These are phyloP conservation scores for Neolamprologus ventralis DNA, from an alignment of 2,113 vertebrate genomes.

Conservation along the genomic window DNA sequence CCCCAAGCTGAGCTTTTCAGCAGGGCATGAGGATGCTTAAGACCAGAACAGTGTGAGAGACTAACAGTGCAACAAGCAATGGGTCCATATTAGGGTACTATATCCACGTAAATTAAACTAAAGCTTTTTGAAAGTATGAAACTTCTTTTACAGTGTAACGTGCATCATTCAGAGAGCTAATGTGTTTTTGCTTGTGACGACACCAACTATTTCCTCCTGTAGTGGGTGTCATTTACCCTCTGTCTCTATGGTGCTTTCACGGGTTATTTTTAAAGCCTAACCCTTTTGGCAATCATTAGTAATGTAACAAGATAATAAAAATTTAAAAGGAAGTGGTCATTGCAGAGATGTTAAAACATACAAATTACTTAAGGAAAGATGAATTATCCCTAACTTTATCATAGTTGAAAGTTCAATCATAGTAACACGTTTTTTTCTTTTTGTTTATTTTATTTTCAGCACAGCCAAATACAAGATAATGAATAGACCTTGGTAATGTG, in stretches of 20 bases:
- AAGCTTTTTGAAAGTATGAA: neutral
- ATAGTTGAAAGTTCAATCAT: neutral
- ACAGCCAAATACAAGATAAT: neutral
- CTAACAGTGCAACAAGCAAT: neutral
- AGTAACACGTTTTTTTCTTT: neutral
- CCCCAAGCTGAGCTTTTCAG: neutral
- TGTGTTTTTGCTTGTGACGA: neutral
- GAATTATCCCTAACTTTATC: neutral
- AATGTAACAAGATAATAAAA: neutral
- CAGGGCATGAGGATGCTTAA: neutral
- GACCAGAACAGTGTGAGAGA: neutral
- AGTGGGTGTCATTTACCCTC: neutral
- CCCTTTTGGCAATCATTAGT: neutral
- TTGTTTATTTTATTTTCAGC: neutral
- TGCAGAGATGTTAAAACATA: neutral
- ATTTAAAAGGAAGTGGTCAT: neutral
- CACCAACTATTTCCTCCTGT: neutral
- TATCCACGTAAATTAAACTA: neutral
- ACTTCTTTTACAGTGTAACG: neutral
- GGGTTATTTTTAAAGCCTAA: neutral
- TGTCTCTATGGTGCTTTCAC: neutral
- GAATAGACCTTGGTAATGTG: neutral
- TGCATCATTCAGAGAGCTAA: neutral
- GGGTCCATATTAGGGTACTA: neutral
- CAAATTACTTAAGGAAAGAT: neutral